Evolutionary conservation across 37 sponge, comb jelly and placozoan species (phyloP), one percentile per base, ranked within the genome.

Genomic region (Spongilla lacustris): DNA sequence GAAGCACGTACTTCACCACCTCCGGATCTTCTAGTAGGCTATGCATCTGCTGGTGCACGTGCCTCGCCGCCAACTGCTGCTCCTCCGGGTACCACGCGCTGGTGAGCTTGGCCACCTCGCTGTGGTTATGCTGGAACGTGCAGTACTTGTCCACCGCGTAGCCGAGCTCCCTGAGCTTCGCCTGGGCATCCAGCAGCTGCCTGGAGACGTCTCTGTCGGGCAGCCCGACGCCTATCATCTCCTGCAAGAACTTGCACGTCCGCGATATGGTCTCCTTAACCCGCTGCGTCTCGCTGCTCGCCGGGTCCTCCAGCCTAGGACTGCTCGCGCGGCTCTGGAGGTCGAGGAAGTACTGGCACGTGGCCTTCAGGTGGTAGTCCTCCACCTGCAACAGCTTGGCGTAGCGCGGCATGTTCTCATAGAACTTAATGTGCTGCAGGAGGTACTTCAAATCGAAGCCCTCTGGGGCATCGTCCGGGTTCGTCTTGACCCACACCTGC

Each of bases 361-460:
- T 90, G 27, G 77, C 69, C 50, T 81, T 74, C 67, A 90, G 76
- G 50, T 80, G 80, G 71, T 81, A 90, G 50, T 90, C 87, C 34
- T 85, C 91, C 68, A 76, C 50, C 8, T 58, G 35, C 2, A 90
- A 71, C 38, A 90, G 85, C 21, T 84, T 73, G 24, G 85, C 85
- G 67, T 90, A 90, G 34, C 85, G 75, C 2, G 90, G 81, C 34
- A 90, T 90, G 50, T 90, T 90, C 70, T 90, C 90, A 73, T 90
- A 90, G 66, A 84, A 90, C 41, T 90, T 91, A 26, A 91, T 91
- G 73, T 91, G 91, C 66, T 91, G 91, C 41, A 91, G 83, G 10
- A 91, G 83, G 68, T 91, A 86, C 78, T 91, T 86, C 66, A 86
- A 67, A 33, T 91, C 86, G 46, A 72, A 91, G 58, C 90, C 90